Conservation (phyloP, 2,888 invertebrate species). For the Macropis europaea region DNA sequence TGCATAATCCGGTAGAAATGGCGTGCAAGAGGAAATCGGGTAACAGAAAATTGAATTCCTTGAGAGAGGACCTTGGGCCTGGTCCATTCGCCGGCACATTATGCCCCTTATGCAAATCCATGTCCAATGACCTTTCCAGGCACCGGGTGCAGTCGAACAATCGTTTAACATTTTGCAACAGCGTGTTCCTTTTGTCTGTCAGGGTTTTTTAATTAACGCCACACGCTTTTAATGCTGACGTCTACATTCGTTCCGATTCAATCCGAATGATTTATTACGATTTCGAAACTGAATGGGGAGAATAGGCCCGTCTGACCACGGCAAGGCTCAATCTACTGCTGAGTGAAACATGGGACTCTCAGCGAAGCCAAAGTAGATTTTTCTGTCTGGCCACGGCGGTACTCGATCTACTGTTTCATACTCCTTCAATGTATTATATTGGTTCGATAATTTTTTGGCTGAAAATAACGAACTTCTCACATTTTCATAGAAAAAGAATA, state of each 20-base stretch:
- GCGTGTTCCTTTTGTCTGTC: not conserved
- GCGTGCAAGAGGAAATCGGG: conserved; percentile 37
- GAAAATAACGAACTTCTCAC: no score
- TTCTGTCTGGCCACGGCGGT: not conserved
- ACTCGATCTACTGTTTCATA: conserved; percentile 10
- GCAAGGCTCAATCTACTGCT: conserved; percentile 6
- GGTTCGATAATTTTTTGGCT: no score
- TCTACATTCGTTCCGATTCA: no score
- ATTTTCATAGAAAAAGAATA: no score
- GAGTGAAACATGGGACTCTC: not conserved
- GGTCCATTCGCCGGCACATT: conserved; percentile 26
- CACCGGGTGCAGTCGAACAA: not conserved
- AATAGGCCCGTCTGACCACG: not conserved
- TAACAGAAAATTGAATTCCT: conserved; percentile 53
- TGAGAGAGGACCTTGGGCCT: conserved; percentile 25
- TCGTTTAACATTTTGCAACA: not conserved
- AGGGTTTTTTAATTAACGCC: no score
- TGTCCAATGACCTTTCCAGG: conserved; percentile 36
- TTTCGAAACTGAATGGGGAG: no score
- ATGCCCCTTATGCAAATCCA: conserved; percentile 48
- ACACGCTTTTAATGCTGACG: no score
- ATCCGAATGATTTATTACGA: no score
- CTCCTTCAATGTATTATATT: no score
- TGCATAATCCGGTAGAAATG: conserved; percentile 52
- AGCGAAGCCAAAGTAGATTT: not conserved